Evolutionary conservation across 1,140 invertebrate species (phyloP).

Genomic region (Drosophila mauritiana): DNA sequence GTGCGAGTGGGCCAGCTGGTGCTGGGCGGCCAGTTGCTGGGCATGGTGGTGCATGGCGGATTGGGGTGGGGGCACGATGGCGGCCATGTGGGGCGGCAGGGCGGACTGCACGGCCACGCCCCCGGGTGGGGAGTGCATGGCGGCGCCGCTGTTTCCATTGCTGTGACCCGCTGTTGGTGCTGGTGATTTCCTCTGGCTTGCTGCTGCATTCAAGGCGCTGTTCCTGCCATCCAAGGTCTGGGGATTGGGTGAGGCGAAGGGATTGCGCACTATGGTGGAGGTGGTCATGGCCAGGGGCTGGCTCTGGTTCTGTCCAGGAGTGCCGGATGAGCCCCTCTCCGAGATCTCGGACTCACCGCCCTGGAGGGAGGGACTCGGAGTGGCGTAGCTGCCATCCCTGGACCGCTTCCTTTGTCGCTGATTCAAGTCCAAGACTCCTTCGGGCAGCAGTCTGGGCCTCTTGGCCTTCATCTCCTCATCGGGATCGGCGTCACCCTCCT

Average conservation of each 20-base stretch:
- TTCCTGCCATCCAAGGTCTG: slow-evolving; percentile 39
- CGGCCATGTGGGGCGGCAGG: slow-evolving; percentile 67
- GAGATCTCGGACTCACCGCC: slow-evolving; percentile 43
- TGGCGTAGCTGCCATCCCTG: slow-evolving; percentile 83
- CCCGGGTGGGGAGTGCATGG: slow-evolving; percentile 55
- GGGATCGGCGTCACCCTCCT: slow-evolving; percentile 39
- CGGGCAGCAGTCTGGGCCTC: slow-evolving; percentile 51
- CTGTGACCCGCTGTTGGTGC: slow-evolving; percentile 45
- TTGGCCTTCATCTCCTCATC: slow-evolving; percentile 75
- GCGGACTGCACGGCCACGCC: slow-evolving; percentile 66
- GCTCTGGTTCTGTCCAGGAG: slow-evolving; percentile 44
- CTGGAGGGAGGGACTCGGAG: slow-evolving; percentile 85
- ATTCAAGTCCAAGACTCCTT: slow-evolving; percentile 61
- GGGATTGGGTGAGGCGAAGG: slow-evolving; percentile 79
- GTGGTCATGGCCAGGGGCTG: slow-evolving; percentile 79
- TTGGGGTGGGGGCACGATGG: slow-evolving; percentile 43
- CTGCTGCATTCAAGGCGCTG: slow-evolving; percentile 3
- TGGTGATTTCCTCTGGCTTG: slow-evolving; percentile 42
- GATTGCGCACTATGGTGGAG: slow-evolving; percentile 79
- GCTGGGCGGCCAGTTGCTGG: slow-evolving; percentile 77
- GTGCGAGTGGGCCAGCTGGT: slow-evolving; percentile 77
- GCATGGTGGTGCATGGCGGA: slow-evolving; percentile 73
- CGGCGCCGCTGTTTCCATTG: slow-evolving; percentile 40
- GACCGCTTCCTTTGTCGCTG: slow-evolving; percentile 75
- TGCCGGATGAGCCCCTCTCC: slow-evolving; percentile 10